These are phyloP conservation scores for Rugalucina vietnamica DNA, from an alignment of 2,888 invertebrate genomes.

Conservation along the genomic window DNA sequence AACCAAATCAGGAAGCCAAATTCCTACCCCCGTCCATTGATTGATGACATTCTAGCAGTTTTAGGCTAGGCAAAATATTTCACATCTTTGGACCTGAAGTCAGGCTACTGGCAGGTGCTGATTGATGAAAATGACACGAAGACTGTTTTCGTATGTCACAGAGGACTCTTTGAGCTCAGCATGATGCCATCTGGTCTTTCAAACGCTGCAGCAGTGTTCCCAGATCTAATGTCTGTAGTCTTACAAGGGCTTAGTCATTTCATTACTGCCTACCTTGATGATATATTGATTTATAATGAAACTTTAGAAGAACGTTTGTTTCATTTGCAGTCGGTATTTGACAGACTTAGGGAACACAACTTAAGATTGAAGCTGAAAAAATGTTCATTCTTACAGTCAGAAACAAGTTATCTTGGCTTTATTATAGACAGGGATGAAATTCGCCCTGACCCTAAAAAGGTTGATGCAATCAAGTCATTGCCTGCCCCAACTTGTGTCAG, in stretches of 20 bases:
- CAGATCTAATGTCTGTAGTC: slow-evolving; percentile 31
- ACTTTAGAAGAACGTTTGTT: slow-evolving; percentile 48
- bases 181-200: slow-evolving; percentile 37
- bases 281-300: slow-evolving; percentile 47
- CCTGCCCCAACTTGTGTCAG: slow-evolving; percentile 25
- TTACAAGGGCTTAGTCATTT: slow-evolving; percentile 36
- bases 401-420: slow-evolving; percentile 42
- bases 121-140: slow-evolving; percentile 40
- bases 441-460: slow-evolving; percentile 29
- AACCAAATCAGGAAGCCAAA: slow-evolving; percentile 3
- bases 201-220: slow-evolving; percentile 25
- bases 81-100: slow-evolving; percentile 27
- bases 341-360: slow-evolving; percentile 25
- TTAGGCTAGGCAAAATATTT: slow-evolving; percentile 37
- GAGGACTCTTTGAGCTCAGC: slow-evolving; percentile 38
- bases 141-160: slow-evolving; percentile 40
- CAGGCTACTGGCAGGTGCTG: slow-evolving; percentile 33
- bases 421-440: slow-evolving; percentile 35
- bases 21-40: slow-evolving; percentile 31
- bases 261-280: slow-evolving; percentile 43
- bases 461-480: slow-evolving; percentile 25
- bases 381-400: slow-evolving; percentile 34
- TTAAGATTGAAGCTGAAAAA: slow-evolving; percentile 44
- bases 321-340: slow-evolving; percentile 41
- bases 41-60: slow-evolving; percentile 34